Conservation (phyloP, 1,140 invertebrate genomes). For the Drosophila pachea region DNA sequence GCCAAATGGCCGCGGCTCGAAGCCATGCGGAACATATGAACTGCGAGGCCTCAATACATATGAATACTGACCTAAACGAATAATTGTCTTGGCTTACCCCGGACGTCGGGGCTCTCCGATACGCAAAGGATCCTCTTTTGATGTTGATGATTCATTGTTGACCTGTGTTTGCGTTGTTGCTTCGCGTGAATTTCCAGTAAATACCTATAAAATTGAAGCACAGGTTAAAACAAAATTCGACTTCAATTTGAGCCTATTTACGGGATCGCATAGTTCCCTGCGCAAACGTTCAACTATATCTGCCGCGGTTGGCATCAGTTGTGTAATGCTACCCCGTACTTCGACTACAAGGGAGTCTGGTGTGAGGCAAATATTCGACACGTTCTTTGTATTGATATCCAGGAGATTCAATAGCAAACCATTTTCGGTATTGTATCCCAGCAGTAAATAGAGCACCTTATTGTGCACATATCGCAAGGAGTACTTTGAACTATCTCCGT, state of each 20-base stretch:
- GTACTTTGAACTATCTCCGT: conserved; percentile 81
- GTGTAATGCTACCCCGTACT: conserved; percentile 78
- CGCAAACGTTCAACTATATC: conserved; percentile 78
- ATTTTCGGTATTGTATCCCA: conserved; percentile 83
- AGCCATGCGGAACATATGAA: conserved; percentile 43
- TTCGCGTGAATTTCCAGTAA: conserved; percentile 61
- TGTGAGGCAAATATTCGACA: conserved; percentile 78
- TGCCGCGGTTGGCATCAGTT: conserved; percentile 79
- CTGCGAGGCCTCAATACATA: conserved; percentile 21
- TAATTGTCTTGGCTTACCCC: conserved; percentile 36
- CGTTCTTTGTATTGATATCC: conserved; percentile 79
- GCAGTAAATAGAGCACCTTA: conserved; percentile 83
- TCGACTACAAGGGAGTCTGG: conserved; percentile 74
- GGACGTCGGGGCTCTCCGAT: conserved; percentile 58
- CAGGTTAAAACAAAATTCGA: no score
- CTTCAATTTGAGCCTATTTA: conserved; percentile 32
- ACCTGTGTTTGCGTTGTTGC: conserved; percentile 64
- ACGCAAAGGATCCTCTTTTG: conserved; percentile 53
- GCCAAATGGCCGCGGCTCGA: conserved; percentile 70
- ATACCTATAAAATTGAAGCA: conserved; percentile 41
- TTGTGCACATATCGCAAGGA: conserved; percentile 84
- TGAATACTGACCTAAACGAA: no score
- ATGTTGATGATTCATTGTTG: conserved; percentile 7
- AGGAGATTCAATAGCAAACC: conserved; percentile 84
- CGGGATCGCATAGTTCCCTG: conserved; percentile 79